Evolutionary conservation across 2,888 invertebrate genomes (phyloP), one percentile per base, ranked within the genome.

Genomic region (Drosophila suboccidentalis): DNA sequence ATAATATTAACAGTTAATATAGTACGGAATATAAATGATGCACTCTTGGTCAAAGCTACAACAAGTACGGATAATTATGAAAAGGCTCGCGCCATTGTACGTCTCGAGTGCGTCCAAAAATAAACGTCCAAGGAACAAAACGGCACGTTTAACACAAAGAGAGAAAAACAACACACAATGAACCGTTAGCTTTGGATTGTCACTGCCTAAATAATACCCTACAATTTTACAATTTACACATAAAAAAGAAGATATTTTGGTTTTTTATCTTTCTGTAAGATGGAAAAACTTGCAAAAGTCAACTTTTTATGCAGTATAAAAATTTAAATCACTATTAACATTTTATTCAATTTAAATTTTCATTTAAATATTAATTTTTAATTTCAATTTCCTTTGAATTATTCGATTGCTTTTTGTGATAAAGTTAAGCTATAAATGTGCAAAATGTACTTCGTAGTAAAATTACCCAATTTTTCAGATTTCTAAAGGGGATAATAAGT

Each of bases 41-140:
- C 13, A 10, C 11, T 19, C 11, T 29, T 61, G 8, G 39, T 34
- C 38, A 44, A 43, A 57, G 46, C 39, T 49, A 39, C 2, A 29
- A 43, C 15, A 60, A 60, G 39, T 66, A 41, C n/a, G 22, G 19
- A 71, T 63, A 63, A 70, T 62, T 62, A 46, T 47, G 61, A 53
- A 54, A 63, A 68, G 61, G 53, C 51, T 60, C 47, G 41, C 47
- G 55, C 60, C 32, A 58, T 54, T 81, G 73, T 79, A 75, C 61
- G 50, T 64, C 71, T 54, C n/a, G 62, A 79, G 68, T 62, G 58
- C 41, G 36, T 76, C 73, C 55, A 54, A 85, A 82, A 73, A 79
- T 71, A 87, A 76, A 72, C 65, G 55, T 55, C 51, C 64, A 65
- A 63, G 59, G 60, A 57, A 53, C 44, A 57, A 57, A 67, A 74